phyloP scores from a whole-genome alignment of 2,888 invertebrate species.

The Trachelus tabidus region DNA sequence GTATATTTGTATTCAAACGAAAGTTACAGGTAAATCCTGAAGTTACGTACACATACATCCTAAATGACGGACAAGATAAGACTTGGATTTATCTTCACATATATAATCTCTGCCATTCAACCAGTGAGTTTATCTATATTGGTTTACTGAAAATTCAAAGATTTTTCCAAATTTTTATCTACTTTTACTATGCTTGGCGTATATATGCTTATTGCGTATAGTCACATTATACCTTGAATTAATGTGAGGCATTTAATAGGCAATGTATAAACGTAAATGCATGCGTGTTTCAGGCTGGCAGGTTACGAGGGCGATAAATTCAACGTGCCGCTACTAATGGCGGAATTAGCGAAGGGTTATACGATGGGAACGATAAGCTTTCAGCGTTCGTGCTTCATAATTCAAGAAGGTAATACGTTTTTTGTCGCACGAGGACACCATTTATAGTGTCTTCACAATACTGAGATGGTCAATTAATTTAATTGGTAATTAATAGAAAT shows the following conservation, averaged over 20 bases:
- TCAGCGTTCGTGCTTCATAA: neutral
- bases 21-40: neutral
- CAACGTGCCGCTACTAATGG: neutral
- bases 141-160: neutral
- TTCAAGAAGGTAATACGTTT: neutral
- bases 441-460: neutral
- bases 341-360: conserved; percentile 6
- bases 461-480: neutral
- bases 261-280: neutral
- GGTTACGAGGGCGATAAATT: conserved; percentile 5
- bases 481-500: neutral
- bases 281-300: neutral
- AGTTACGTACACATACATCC: neutral
- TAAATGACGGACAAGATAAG: neutral
- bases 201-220: neutral
- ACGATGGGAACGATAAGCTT: conserved; percentile 1
- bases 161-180: neutral
- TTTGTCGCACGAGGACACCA: neutral
- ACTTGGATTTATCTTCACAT: neutral
- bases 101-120: neutral
- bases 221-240: neutral
- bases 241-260: neutral
- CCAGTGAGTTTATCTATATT: neutral
- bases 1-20: neutral
- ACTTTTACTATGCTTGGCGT: neutral